Base-by-base conservation (phyloP, 30 jellyfish, hydroid and myxozoan species). In the Cassiopea xamachana region DNA sequence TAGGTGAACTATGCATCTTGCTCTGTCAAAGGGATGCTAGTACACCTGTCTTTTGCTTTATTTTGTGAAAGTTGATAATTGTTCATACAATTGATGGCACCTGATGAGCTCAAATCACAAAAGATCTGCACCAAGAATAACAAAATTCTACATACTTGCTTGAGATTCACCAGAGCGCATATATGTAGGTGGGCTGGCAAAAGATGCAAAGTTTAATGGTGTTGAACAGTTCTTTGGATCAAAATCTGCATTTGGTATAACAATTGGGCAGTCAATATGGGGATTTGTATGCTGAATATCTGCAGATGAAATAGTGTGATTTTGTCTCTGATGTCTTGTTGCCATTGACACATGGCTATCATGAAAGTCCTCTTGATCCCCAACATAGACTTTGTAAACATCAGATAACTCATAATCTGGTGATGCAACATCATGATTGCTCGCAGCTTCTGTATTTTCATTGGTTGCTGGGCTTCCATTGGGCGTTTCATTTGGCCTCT, bases 231-330 rank as follows among this genome's bases (percentile, higher is more conserved):
- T 69, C 58, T 86, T 96, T 1, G 99, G 98, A 85, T 96, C 99
- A 81, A 92, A 96, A 87, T 96, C 99, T 46, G 98, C 97, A 80
- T 86, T 96, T 79, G 99, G 99, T 44, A 96, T 96, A 69, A 96
- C 99, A 71, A 96, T 96, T 17, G 99, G 99, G 48, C 99, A 96
- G 85, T 96, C 99, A 15, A 96, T 89, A 49, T 96, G 93, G 10
- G 99, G 99, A 80, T 96, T 96, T 67, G 96, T 82, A 51, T 85
- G 91, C 80, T 96, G 99, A 2, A 96, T 84, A 47, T 96, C 97
- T 1, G 97, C 91, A 7, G 97, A 93, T 17, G 98, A 73, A 14
- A 86, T 78, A 8, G 99, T 88, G 50, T 97, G 88, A 44, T 55
- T 77, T 27, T 87, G 76, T 84, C 92, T 46, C 48, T 82, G 89